phyloP scores from a whole-genome alignment of 1,140 invertebrate genomes.

The Atopsyche davidsoni region DNA sequence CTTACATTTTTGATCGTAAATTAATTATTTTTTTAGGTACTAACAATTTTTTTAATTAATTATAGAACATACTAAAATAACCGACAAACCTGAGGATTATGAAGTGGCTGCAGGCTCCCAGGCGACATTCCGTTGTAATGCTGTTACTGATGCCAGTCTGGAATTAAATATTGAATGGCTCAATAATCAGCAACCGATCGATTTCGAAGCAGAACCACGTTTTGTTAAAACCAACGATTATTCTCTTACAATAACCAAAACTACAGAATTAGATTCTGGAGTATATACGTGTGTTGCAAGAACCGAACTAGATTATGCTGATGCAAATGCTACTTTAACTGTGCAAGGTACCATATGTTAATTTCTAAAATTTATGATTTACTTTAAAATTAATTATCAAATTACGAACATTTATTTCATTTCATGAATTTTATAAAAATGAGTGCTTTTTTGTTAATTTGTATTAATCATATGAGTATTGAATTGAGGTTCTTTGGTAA shows the following conservation, averaged over 20 bases:
- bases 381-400: slow-evolving; percentile 1
- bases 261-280: slow-evolving; percentile 89
- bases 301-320: slow-evolving; percentile 80
- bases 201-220: slow-evolving; percentile 79
- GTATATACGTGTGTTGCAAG: slow-evolving; percentile 92
- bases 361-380: slow-evolving; percentile 8
- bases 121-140: slow-evolving; percentile 91
- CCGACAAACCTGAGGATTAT: slow-evolving; percentile 80
- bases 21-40: neutral
- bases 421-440: too few species aligned
- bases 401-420: neutral
- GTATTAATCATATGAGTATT: neutral
- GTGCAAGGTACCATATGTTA: slow-evolving; percentile 67
- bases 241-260: slow-evolving; percentile 90
- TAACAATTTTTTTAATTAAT: slow-evolving; percentile 29
- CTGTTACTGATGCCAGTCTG: slow-evolving; percentile 75
- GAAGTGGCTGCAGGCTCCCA: slow-evolving; percentile 82
- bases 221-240: slow-evolving; percentile 81
- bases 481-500: neutral
- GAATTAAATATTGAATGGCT: slow-evolving; percentile 82
- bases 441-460: too few species aligned
- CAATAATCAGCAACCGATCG: slow-evolving; percentile 76
- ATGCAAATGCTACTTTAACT: slow-evolving; percentile 78
- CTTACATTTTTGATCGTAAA: neutral
- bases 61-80: slow-evolving; percentile 74